Base-by-base conservation (phyloP, 2,888 invertebrate species). In the Eretmocerus hayati region DNA sequence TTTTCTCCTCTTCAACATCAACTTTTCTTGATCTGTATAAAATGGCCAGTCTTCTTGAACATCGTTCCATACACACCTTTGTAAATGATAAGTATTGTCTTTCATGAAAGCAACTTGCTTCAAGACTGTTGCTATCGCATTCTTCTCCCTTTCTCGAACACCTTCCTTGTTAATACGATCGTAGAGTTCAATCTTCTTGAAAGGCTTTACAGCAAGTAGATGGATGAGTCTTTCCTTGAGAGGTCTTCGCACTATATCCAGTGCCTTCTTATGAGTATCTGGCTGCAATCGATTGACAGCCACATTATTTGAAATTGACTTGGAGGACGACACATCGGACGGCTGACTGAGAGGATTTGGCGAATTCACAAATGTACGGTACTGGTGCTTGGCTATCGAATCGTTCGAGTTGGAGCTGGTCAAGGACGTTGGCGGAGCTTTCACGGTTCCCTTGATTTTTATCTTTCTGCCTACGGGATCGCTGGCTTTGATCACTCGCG, bases 1-100 rank as follows among this genome's bases (percentile, higher is more conserved):
- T 77, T 90, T 91, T 69, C 88, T 85, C 72, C 88, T 83, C 78
- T 90, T 92, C 67, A 94, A 79, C 73, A 87, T 81, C 67, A 88
- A 85, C 72, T 82, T 81, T 71, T 95, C 94, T 66, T 89, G 87
- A 62, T 93, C 92, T 18, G 86, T 81, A 70, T 92, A 95, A 76
- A 87, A 93, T 54, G 90, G 90, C 94, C 95, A 95, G 69, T 90
- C 88, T 66, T 89, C 89, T 62, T 90, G 86, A 58, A 93, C 90
- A 70, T 95, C 94, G 69, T 87, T 89, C 90, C 92, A 95, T 65
- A 88, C 79, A 66, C 86, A 84, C 66, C 88, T 85, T 63, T 85
- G 84, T 71, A 95, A 79, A 67, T 88, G 85, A 76, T 87, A 94
- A 67, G 85, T 85, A 75, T 94, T 93, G 74, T 93, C 90, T 72